These are phyloP conservation scores for Pardalotus punctatus DNA, from an alignment of 2,113 vertebrate species.

Conservation along the genomic window DNA sequence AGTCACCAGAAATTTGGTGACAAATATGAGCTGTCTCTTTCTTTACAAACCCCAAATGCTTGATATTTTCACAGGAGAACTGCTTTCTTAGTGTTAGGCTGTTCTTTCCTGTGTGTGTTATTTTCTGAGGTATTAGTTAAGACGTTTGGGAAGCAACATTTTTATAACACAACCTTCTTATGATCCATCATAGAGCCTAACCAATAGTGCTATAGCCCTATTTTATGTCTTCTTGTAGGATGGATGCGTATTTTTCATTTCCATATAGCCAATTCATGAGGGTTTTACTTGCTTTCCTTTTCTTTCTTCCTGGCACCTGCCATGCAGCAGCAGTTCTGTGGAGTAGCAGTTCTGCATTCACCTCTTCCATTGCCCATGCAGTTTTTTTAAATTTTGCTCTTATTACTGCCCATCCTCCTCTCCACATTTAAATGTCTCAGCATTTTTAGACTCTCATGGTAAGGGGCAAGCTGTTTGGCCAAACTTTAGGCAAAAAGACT, in stretches of 20 bases:
- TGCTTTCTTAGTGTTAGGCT: neutral
- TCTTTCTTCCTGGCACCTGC: neutral
- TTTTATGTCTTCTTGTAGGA: neutral
- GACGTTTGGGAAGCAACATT: neutral
- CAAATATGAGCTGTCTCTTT: neutral
- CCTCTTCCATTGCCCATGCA: accelerated
- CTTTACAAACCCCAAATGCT: neutral
- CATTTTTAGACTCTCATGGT: neutral
- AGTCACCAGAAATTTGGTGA: neutral
- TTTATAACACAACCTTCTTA: neutral
- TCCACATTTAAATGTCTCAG: neutral
- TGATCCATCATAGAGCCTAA: neutral
- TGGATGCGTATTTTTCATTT: neutral
- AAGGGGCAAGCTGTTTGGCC: neutral
- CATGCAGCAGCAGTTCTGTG: neutral
- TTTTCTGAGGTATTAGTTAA: neutral
- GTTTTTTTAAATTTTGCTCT: neutral
- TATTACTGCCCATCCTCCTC: neutral
- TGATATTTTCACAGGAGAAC: neutral
- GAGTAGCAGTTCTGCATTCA: neutral
- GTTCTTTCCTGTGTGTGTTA: neutral
- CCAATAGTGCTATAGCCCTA: accelerated
- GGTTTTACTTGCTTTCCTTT: neutral
- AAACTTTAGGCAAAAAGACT: neutral
- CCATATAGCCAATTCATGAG: neutral